phyloP scores from a whole-genome alignment of 2,888 invertebrate species.

The Baccha elongata region DNA sequence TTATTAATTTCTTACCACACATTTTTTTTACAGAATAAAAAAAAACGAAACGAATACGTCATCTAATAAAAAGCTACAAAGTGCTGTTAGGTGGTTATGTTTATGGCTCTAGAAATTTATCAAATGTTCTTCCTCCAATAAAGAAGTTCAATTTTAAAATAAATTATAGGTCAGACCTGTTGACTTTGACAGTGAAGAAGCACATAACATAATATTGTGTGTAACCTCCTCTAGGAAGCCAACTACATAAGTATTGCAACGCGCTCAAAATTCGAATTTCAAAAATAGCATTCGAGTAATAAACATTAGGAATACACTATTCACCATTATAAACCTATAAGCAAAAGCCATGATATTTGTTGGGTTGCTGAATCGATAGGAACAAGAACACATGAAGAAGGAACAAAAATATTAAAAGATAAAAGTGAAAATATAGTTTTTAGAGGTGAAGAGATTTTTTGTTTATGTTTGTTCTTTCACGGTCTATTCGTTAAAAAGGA shows the following conservation, averaged over 20 bases:
- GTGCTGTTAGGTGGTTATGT: constrained; percentile 30
- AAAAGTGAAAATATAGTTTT: constrained; percentile 31
- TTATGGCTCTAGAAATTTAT: constrained; percentile 1
- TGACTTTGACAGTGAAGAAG: constrained; percentile 35
- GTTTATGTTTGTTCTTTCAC: constrained; percentile 13
- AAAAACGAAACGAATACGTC: constrained; percentile 54
- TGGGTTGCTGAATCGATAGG: not conserved
- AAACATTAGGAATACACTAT: constrained; percentile 18
- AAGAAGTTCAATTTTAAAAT: constrained; percentile 20
- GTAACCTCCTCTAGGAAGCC: not conserved
- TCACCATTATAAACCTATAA: constrained; percentile 16
- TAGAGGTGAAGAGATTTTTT: constrained; percentile 48
- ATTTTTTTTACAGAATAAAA: not conserved
- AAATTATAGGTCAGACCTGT: constrained; percentile 33
- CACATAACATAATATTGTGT: constrained; percentile 14
- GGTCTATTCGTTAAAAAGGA: constrained; percentile 17
- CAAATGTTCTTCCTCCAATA: not conserved
- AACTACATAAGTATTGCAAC: not conserved
- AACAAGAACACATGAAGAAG: constrained; percentile 16
- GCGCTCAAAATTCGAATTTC: constrained; percentile 16
- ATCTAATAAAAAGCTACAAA: constrained; percentile 52
- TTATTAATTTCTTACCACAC: not conserved
- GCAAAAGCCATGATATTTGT: not conserved
- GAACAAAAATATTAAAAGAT: constrained; percentile 11
- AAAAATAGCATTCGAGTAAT: constrained; percentile 20